These are phyloP conservation scores for Zaprionus africanus DNA, from an alignment of 1,140 invertebrate genomes.

Conservation along the genomic window DNA sequence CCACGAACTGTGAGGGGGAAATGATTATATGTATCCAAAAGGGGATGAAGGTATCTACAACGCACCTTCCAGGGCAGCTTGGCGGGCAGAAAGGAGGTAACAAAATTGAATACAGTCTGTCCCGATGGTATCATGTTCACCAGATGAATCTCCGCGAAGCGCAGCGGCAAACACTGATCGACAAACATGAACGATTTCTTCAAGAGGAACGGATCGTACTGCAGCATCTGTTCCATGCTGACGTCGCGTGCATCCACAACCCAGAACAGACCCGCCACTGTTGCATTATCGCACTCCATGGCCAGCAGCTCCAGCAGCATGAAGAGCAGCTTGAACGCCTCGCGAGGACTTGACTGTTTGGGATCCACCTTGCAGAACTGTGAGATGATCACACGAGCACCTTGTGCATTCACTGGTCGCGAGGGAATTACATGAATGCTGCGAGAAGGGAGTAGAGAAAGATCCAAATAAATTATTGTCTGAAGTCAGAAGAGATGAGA, in stretches of 20 bases:
- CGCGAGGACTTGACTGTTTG: slow-evolving; percentile 65
- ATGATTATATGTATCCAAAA: not conserved
- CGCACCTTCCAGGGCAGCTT: slow-evolving; percentile 85
- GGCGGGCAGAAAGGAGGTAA: slow-evolving; percentile 85
- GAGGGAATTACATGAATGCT: slow-evolving; percentile 69
- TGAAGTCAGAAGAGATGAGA: not conserved
- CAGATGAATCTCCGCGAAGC: slow-evolving; percentile 68
- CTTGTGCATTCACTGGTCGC: slow-evolving; percentile 52
- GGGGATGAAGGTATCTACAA: not conserved
- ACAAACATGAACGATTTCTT: slow-evolving; percentile 65
- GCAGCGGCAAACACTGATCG: slow-evolving; percentile 68
- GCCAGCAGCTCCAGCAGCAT: slow-evolving; percentile 72
- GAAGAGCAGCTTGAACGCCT: slow-evolving; percentile 74
- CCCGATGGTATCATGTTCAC: slow-evolving; percentile 84
- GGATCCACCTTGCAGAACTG: slow-evolving; percentile 70
- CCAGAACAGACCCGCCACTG: slow-evolving; percentile 55
- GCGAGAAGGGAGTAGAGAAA: slow-evolving; percentile 47
- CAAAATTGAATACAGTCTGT: slow-evolving; percentile 85
- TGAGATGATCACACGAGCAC: slow-evolving; percentile 66
- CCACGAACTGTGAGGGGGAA: slow-evolving; percentile 69
- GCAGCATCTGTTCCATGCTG: slow-evolving; percentile 74
- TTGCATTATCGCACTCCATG: slow-evolving; percentile 69
- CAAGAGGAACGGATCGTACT: slow-evolving; percentile 68
- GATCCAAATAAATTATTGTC: not conserved
- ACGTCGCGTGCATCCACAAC: slow-evolving; percentile 70